These are phyloP conservation scores for Tangara arthus DNA, from an alignment of 2,797 vertebrate species.

Conservation along the genomic window DNA sequence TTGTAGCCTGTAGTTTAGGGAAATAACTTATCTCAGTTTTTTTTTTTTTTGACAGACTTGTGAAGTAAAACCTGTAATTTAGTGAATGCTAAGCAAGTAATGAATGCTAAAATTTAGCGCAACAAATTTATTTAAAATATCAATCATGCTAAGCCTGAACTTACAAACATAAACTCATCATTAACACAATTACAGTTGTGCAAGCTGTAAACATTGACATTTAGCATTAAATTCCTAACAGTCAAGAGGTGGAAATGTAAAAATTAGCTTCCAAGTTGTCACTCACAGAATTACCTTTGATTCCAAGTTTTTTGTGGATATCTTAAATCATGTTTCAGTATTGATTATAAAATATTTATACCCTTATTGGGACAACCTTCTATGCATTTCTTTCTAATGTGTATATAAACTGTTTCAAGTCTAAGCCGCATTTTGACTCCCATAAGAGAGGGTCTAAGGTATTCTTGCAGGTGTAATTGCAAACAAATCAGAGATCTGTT, in stretches of 20 bases:
- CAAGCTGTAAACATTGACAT: neutral
- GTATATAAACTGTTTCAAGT: neutral
- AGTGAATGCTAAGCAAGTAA: neutral
- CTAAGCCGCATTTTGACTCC: neutral
- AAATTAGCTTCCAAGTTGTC: neutral
- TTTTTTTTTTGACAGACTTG: neutral
- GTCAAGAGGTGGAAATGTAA: neutral
- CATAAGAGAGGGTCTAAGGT: neutral
- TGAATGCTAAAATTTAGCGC: neutral
- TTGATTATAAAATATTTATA: neutral
- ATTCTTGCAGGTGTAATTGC: neutral
- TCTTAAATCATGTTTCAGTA: neutral
- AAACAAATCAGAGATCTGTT: neutral
- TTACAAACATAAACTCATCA: neutral
- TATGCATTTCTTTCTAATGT: neutral
- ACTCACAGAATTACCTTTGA: neutral
- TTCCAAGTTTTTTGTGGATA: neutral
- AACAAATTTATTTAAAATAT: constrained; percentile 11
- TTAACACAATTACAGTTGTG: neutral
- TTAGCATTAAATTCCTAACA: neutral
- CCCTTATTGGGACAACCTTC: neutral
- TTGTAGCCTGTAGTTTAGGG: neutral
- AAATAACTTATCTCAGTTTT: neutral
- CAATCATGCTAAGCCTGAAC: neutral
- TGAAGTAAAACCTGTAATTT: constrained; percentile 16